Conservation (phyloP, 2,113 vertebrate species). For the Sprattus sprattus region DNA sequence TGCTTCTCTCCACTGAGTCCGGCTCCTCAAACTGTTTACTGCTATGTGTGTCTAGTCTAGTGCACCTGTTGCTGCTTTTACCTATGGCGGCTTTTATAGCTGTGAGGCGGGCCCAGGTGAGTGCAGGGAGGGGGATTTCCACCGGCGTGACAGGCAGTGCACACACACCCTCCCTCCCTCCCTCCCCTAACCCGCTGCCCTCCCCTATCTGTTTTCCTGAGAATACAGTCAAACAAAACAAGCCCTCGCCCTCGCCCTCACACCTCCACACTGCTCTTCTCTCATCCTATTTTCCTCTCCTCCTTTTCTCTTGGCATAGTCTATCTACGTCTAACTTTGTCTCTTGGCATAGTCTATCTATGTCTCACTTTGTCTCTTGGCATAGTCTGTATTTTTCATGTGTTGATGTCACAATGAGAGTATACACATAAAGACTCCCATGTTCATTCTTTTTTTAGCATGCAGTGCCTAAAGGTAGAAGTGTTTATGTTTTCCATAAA, state of each 20-base stretch:
- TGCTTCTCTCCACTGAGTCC: neutral
- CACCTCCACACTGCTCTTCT: neutral
- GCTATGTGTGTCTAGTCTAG: neutral
- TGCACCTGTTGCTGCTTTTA: slow-evolving; percentile 40
- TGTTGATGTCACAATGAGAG: no score
- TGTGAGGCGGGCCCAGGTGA: slow-evolving; percentile 53
- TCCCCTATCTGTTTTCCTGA: neutral
- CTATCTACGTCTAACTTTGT: no score
- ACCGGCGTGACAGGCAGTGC: slow-evolving; percentile 38
- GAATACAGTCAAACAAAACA: slow-evolving; percentile 5
- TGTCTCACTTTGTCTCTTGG: no score
- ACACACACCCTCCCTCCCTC: neutral
- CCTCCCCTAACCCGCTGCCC: neutral
- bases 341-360: no score
- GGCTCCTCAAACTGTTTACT: neutral
- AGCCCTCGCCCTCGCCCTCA: neutral
- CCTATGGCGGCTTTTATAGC: slow-evolving; percentile 48
- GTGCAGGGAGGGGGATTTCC: slow-evolving; percentile 68
- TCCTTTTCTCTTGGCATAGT: no score
- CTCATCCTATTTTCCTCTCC: neutral
- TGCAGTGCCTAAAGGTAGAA: no score
- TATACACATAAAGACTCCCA: no score
- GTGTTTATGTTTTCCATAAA: no score
- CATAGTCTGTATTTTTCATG: no score
- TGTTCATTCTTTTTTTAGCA: no score